Base-by-base conservation (phyloP, 2,888 invertebrate genomes). In the Atherix ibis region DNA sequence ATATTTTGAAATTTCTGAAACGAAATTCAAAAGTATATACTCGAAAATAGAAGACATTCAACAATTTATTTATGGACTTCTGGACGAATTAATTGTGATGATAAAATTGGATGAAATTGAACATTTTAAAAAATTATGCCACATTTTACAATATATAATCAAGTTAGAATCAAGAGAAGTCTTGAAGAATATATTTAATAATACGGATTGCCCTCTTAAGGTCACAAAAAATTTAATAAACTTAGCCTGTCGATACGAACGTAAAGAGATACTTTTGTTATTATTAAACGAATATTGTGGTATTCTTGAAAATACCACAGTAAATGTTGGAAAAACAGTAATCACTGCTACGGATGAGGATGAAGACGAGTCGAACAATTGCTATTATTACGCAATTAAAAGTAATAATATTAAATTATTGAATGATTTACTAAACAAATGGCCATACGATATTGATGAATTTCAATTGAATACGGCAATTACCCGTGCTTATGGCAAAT, bases 371-470 rank as follows among this genome's bases (percentile, higher is more conserved):
- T n/a, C n/a, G 5, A 43, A 45, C 29, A 44, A 42, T 36, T 44
- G 41, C 14, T 47, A 46, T 41, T 48, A 48, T 31, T 46, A 47
- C 40, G 42, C 46, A 22, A 45, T 48, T 27, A 40, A 46, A 24
- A 43, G 42, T 17, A 32, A 38, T 16, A 43, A 41, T 31, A 19
- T 39, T 18, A 24, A 43, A 18, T 26, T 48, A 10, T 46, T 17
- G 28, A 42, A 13, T 41, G 28, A 14, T 33, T 48, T 4, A 43
- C 47, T 18, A 22, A 18, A 31, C 25, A 35, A 41, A 27, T 41
- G 39, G 39, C 41, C 43, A 25, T 35, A 40, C 26, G 14, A 29
- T 35, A 16, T 3, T 35, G 19, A 39, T 35, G 22, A 15, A 1
- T 29, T 28, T 12, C 31, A 42, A 33, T 36, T 46, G 12, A 44